These are phyloP conservation scores for Chrysaora quinquecirrha DNA, from an alignment of 30 jellyfish, hydroid and myxozoan species.

Conservation along the genomic window DNA sequence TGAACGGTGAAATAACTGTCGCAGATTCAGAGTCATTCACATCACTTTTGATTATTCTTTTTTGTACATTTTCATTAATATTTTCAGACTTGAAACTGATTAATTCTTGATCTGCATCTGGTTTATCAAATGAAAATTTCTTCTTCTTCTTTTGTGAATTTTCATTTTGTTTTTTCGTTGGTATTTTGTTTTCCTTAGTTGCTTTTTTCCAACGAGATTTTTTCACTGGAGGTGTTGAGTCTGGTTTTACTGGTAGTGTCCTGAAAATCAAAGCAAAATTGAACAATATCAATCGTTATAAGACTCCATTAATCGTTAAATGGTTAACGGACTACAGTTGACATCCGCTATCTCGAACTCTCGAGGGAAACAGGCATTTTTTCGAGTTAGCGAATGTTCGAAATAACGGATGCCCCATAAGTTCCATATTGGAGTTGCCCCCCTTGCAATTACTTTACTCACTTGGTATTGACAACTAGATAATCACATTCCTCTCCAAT, in stretches of 20 bases:
- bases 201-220: conserved; percentile 51
- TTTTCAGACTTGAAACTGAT: background rate
- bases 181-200: conserved; percentile 22
- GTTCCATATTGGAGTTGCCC: too few relatives aligned
- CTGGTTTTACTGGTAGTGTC: conserved; percentile 28
- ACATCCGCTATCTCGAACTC: too few relatives aligned
- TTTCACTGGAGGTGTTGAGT: conserved; percentile 44
- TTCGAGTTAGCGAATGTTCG: too few relatives aligned
- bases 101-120: conserved; percentile 22
- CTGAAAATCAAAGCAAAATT: too few relatives aligned
- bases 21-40: background rate
- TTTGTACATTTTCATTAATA: conserved; percentile 9
- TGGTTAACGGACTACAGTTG: too few relatives aligned
- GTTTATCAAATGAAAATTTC: conserved; percentile 32
- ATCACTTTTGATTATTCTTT: conserved; percentile 10
- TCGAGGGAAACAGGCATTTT: too few relatives aligned
- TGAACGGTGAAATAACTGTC: background rate
- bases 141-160: conserved; percentile 20
- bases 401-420: too few relatives aligned
- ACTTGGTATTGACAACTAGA: conserved; percentile 67
- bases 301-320: too few relatives aligned
- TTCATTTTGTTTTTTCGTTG: conserved; percentile 36
- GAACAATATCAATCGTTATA: too few relatives aligned
- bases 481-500: conserved; percentile 70
- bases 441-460: too few relatives aligned